Evolutionary conservation across 2,888 invertebrate genomes (phyloP), one percentile per base, ranked within the genome.

Genomic region (Drosophila eohydei): DNA sequence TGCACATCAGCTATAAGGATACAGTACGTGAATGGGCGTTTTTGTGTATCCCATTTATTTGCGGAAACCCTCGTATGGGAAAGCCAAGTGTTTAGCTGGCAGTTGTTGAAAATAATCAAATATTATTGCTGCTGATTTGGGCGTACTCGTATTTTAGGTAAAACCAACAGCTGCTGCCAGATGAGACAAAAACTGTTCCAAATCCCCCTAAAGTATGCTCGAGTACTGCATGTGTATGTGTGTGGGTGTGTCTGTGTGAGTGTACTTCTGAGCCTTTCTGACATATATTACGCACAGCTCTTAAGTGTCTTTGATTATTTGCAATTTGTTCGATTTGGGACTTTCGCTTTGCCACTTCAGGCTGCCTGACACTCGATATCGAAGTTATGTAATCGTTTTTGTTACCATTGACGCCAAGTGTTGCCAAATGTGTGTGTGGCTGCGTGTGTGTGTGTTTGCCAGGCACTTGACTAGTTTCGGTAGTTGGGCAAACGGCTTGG

Each of bases 221-320:
- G 63, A 71, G 65, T 65, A 61, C 58, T 62, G 30, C 48, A 21
- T 34, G 36, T 36, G 16, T 51, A 46, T 57, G 51, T 21, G 28
- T 26, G 64, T 50, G 46, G 28, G 38, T 12, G 36, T 52, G 36
- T 12, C 32, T 63, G 48, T 34, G 48, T 50, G 56, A 48, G 48
- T 32, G 30, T 58, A 54, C 21, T 26, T 58, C 28, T 46, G 58
- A 58, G 58, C 50, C 43, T 46, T 54, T 54, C 63, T 57, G 34
- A 66, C 83, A 68, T 74, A 63, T 77, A 73, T 70, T 73, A 73
- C 74, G 69, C 65, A 67, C 40, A 68, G 66, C 71, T 67, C 87
- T 83, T 74, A 81, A 83, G 84, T 83, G 74, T 83, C 87, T 87
- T 81, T 78, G 83, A 83, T 87, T 83, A 83, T 87, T 87, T 87